A percentile compares a stretch with the other conserved stretches of the same genome.
Conservation (phyloP, 2,888 invertebrate species). For the Troglohyphantes excavatus region DNA sequence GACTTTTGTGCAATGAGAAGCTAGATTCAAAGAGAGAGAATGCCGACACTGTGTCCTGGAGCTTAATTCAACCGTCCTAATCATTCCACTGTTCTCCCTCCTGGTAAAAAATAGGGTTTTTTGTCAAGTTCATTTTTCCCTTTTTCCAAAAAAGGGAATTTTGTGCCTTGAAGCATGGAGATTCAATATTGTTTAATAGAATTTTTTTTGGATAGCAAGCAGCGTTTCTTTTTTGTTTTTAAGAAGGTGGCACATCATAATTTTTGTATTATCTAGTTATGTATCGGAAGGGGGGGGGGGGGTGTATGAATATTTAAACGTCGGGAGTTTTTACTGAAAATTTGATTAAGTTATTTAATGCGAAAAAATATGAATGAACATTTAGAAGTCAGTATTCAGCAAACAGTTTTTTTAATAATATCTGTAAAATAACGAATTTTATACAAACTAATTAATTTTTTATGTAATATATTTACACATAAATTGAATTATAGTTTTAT, state of each 20-base stretch:
- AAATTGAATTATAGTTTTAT: no score
- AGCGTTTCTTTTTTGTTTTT: background rate
- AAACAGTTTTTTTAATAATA: no score
- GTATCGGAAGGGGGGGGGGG: no score
- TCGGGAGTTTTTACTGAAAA: no score
- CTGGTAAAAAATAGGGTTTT: background rate
- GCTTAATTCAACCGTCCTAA: constrained; percentile 61
- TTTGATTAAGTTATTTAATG: no score
- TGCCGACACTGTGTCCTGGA: constrained; percentile 3
- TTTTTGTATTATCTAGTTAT: no score
- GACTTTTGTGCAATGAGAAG: background rate
- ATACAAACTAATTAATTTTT: no score
- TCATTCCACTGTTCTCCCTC: constrained; percentile 27
- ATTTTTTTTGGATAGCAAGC: background rate
- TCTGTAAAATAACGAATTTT: no score
- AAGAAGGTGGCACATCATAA: background rate
- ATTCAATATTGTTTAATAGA: background rate
- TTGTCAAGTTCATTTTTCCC: background rate
- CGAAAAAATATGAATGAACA: no score
- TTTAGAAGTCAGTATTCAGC: no score
- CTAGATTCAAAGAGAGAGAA: constrained; percentile 24
- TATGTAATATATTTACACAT: no score
- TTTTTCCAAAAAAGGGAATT: constrained; percentile 5
- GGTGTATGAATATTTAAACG: no score
- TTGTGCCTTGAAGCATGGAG: background rate